Base-by-base conservation (phyloP, 2,797 vertebrate species). In the Buceros bicornis region DNA sequence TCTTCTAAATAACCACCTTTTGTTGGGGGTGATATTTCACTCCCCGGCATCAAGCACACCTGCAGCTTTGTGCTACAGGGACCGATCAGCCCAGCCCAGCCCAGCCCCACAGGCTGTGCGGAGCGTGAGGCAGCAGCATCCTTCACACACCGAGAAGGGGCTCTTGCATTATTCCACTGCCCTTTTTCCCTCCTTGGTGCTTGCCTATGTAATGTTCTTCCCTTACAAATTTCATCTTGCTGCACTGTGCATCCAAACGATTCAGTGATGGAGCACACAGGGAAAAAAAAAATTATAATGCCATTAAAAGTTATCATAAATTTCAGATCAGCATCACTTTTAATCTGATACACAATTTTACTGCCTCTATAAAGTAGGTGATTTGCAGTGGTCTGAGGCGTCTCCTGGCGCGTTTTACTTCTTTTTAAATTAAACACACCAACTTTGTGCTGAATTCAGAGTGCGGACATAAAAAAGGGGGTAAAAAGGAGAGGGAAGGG, bases 301-400 rank as follows among this genome's bases (percentile, higher is more conserved):
- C 98, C 98, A 98, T 98, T 98, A 98, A 98, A 98, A 98, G 98
- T 98, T 98, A 98, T 98, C 98, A 98, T 98, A 98, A 98, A 98
- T 98, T 98, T 98, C 98, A 98, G 98, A 98, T 98, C 98, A 98
- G 98, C 98, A 98, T 98, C 98, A 98, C 98, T 98, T 98, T 98
- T 98, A 98, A 98, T 98, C 98, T 96, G 97, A 98, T 98, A 98
- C 98, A 98, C 98, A 98, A 98, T 98, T 98, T 98, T 98, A 98
- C 98, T 98, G 97, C 98, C 98, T 98, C 98, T 98, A 98, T 98
- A 98, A 98, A 98, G 98, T 87, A 97, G 98, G 98, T 98, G 98
- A 98, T 98, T 98, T 98, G 98, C 98, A 98, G 98, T 97, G 98
- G 98, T 97, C 97, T 98, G 98, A 98, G 97, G 98, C 95, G 95